A percentile compares a stretch with the other conserved stretches of the same genome.
phyloP scores from a whole-genome alignment of 1,140 invertebrate genomes.

The Aphelenchoides besseyi region DNA sequence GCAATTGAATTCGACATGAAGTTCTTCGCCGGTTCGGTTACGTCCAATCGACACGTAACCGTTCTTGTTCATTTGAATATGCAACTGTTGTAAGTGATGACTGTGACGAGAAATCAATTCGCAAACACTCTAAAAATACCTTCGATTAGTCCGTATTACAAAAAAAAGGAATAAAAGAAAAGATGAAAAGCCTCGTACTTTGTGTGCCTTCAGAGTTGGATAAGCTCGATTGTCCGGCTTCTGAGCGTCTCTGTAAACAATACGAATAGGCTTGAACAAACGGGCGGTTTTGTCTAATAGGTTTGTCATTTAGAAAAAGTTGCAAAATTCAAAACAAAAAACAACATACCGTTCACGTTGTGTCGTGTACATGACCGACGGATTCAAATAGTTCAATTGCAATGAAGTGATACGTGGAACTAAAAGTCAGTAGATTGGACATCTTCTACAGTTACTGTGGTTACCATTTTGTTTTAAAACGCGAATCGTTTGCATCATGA shows the following conservation, averaged over 20 bases:
- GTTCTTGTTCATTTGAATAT: background rate
- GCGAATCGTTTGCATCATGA: background rate
- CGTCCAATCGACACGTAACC: background rate
- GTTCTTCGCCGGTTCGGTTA: background rate
- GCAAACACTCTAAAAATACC: background rate
- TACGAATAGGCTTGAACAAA: background rate
- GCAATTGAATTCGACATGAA: conserved; percentile 9
- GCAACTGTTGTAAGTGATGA: background rate
- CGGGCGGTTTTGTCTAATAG: conserved; percentile 2
- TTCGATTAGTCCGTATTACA: background rate
- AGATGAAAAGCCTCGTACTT: conserved; percentile 7
- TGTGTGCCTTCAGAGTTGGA: background rate
- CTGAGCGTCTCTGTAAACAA: background rate
- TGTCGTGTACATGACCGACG: background rate
- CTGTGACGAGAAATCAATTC: background rate
- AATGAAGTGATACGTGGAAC: conserved; percentile 9
- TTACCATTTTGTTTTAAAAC: conserved; percentile 7
- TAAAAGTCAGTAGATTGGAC: conserved; percentile 2
- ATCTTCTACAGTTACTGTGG: too few relatives aligned
- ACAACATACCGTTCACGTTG: background rate
- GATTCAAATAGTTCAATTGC: background rate
- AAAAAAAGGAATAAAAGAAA: background rate
- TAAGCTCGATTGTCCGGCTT: background rate
- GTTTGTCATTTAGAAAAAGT: too few relatives aligned
- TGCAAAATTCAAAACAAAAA: too few relatives aligned